A percentile compares a stretch with the other conserved stretches of the same genome.
phyloP scores from a whole-genome alignment of 2,797 vertebrate genomes.

The Hoplostethus mediterraneus region DNA sequence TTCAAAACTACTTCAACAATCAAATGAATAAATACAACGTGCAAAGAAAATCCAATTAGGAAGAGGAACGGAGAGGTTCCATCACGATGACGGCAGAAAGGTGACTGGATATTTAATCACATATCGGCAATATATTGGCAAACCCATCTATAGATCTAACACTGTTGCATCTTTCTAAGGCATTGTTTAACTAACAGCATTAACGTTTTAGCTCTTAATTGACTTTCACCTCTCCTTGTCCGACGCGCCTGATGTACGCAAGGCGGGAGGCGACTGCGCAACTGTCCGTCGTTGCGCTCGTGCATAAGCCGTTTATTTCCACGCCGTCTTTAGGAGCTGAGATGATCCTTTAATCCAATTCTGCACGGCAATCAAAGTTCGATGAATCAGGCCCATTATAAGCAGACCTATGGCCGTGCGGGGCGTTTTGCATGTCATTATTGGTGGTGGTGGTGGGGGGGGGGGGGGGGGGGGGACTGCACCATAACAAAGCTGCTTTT shows the following conservation, averaged over 20 bases:
- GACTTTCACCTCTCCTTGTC: slow-evolving; percentile 80
- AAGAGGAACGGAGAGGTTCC: too few species aligned
- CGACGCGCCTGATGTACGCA: slow-evolving; percentile 61
- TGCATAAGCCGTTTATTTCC: slow-evolving; percentile 73
- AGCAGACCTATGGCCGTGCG: slow-evolving; percentile 56
- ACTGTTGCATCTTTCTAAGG: too few species aligned
- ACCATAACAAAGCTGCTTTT: slow-evolving; percentile 79
- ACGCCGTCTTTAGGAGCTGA: slow-evolving; percentile 64
- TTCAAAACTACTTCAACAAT: too few species aligned
- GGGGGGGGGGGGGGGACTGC: too few species aligned
- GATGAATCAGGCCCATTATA: slow-evolving; percentile 81
- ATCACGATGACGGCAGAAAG: too few species aligned
- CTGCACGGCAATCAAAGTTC: slow-evolving; percentile 80
- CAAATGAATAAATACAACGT: too few species aligned
- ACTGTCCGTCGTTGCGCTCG: slow-evolving; percentile 52
- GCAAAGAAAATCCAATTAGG: too few species aligned
- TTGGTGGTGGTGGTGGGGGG: too few species aligned
- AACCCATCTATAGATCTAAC: too few species aligned
- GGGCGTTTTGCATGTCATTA: slow-evolving; percentile 79
- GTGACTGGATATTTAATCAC: too few species aligned
- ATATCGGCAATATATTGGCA: too few species aligned
- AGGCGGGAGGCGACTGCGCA: slow-evolving; percentile 48
- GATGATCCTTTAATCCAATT: slow-evolving; percentile 85
- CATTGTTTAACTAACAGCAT: slow-evolving; percentile 16
- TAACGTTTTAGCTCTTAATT: slow-evolving; percentile 58